Evolutionary conservation across 2,113 vertebrate genomes (phyloP).

Genomic region (Chrysochloris asiatica): DNA sequence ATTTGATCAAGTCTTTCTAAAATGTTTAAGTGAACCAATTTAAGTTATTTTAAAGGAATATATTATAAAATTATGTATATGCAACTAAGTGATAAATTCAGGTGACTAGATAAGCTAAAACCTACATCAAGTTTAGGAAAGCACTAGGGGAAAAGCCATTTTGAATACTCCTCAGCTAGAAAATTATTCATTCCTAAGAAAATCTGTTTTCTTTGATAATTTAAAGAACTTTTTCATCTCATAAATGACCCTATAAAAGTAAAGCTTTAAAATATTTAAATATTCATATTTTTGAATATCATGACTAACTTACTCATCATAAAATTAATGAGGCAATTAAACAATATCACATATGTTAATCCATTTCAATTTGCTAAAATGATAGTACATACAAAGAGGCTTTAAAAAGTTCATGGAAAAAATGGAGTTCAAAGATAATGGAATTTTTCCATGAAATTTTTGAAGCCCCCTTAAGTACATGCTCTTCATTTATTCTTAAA

Average conservation of each 20-base stretch:
- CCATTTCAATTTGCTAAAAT: neutral
- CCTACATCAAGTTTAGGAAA: neutral
- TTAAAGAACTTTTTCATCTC: neutral
- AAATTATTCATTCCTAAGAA: constrained; percentile 3
- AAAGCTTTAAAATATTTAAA: constrained; percentile 39
- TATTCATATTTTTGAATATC: neutral
- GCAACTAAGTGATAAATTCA: neutral
- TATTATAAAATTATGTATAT: neutral
- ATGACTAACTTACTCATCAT: neutral
- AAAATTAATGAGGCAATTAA: constrained; percentile 21
- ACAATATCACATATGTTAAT: neutral
- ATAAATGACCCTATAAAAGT: neutral
- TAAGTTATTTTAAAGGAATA: neutral
- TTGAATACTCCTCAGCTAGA: neutral
- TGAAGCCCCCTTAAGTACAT: no score
- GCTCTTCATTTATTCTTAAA: neutral
- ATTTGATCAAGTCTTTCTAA: neutral
- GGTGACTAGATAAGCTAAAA: neutral
- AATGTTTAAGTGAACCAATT: neutral
- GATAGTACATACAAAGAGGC: neutral
- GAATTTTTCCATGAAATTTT: no score
- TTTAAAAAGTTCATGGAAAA: no score
- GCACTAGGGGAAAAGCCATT: neutral
- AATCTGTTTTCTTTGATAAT: neutral
- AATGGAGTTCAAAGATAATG: no score